A percentile compares a stretch with the other conserved stretches of the same genome.
Evolutionary conservation across 2,113 vertebrate species (phyloP).

Genomic region (Neopipo cinnamomea): DNA sequence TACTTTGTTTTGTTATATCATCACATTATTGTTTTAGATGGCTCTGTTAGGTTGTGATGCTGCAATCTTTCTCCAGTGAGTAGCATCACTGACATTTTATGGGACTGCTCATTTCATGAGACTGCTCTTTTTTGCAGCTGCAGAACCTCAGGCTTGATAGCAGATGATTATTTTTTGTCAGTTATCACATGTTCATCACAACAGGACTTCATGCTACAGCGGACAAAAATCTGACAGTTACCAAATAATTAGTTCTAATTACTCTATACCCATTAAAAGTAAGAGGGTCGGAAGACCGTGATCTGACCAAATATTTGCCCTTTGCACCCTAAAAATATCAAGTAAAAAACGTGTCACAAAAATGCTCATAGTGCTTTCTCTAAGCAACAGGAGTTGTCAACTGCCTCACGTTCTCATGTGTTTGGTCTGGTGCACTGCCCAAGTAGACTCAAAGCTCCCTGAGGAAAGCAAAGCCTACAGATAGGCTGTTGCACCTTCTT

Average conservation of each 20-base stretch:
- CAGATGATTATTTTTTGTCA: constrained; percentile 30
- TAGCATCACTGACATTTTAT: constrained; percentile 41
- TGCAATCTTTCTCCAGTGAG: constrained; percentile 41
- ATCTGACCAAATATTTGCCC: neutral
- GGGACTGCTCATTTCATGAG: constrained; percentile 26
- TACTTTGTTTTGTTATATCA: constrained; percentile 41
- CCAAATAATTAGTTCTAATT: neutral
- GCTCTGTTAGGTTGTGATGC: constrained; percentile 30
- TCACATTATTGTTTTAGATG: constrained; percentile 42
- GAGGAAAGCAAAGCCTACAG: neutral
- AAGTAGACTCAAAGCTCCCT: neutral
- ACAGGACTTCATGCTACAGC: neutral
- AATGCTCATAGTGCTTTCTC: neutral
- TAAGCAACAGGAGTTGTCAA: neutral
- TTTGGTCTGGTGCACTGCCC: neutral
- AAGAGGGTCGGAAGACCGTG: neutral
- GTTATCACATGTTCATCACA: constrained; percentile 21
- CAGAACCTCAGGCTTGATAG: constrained; percentile 16
- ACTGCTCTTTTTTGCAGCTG: constrained; percentile 24
- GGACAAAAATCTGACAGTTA: neutral
- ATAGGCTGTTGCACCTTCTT: neutral
- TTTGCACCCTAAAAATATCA: neutral
- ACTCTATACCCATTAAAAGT: neutral
- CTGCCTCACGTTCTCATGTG: neutral
- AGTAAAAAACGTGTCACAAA: neutral